These are phyloP conservation scores for Neoitamus cyanurus DNA, from an alignment of 2,888 invertebrate species.

Conservation along the genomic window DNA sequence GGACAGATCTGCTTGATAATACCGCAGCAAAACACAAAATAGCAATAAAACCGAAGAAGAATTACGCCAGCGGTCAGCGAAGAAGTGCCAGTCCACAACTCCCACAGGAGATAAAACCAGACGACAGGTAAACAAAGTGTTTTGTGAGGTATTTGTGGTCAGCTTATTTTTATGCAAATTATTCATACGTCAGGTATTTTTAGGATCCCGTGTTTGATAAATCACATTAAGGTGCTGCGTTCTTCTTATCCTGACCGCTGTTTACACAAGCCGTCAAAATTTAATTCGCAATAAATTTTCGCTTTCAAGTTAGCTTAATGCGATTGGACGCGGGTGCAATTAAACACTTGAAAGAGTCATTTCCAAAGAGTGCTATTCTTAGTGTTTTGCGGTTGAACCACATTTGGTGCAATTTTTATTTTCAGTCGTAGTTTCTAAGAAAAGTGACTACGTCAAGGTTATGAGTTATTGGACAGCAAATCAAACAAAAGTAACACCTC, in stretches of 20 bases:
- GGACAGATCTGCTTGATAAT: constrained; percentile 74
- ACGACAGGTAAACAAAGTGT: constrained; percentile 52
- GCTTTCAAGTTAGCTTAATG: neutral
- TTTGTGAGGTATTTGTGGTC: neutral
- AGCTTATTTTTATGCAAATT: neutral
- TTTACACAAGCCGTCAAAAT: constrained; percentile 23
- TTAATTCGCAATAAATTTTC: constrained; percentile 12
- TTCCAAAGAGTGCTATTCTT: neutral
- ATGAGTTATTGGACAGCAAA: neutral
- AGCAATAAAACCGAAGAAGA: constrained; percentile 78
- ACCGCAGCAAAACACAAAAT: constrained; percentile 81
- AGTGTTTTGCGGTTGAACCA: neutral
- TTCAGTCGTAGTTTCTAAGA: neutral
- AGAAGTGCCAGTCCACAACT: constrained; percentile 50
- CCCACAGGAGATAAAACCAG: constrained; percentile 50
- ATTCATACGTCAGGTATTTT: constrained; percentile 3
- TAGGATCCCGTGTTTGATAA: constrained; percentile 10
- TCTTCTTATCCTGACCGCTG: constrained; percentile 6
- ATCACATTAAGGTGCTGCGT: neutral
- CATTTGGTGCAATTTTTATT: neutral
- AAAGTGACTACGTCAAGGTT: neutral
- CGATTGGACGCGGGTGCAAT: neutral
- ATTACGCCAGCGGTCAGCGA: constrained; percentile 68
- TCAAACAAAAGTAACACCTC: neutral
- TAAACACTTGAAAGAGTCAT: constrained; percentile 1